Conservation (phyloP, 2,113 vertebrate species). For the Corythornis vintsioides region DNA sequence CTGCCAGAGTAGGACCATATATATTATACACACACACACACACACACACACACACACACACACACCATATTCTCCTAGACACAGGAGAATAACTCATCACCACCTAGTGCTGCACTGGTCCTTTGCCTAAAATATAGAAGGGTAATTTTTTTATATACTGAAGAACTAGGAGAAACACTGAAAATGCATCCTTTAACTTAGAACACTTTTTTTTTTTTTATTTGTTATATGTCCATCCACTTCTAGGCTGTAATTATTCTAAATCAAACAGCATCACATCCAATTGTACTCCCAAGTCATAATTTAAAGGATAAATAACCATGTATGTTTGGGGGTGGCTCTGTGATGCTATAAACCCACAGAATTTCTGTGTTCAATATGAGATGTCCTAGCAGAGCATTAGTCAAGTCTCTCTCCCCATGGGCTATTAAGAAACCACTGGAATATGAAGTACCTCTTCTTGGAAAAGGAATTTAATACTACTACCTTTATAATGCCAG, state of each 20-base stretch:
- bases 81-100: neutral
- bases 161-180: neutral
- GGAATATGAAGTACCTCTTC: constrained; percentile 45
- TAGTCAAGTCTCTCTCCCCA: constrained; percentile 41
- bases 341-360: neutral
- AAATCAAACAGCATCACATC: constrained; percentile 47
- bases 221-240: neutral
- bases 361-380: constrained; percentile 31
- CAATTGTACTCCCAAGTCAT: constrained; percentile 33
- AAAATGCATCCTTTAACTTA: neutral
- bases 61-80: neutral
- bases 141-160: neutral
- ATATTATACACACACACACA: too few species aligned
- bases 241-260: neutral
- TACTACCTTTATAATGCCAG: constrained; percentile 2
- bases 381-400: constrained; percentile 12
- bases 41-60: too few species aligned
- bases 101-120: neutral
- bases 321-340: constrained; percentile 9
- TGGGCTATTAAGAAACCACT: constrained; percentile 54
- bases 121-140: neutral
- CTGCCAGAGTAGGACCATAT: too few species aligned
- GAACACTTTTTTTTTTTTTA: constrained; percentile 27
- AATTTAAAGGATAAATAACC: constrained; percentile 60
- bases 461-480: constrained; percentile 57